A percentile compares a stretch with the other conserved stretches of the same genome.
Evolutionary conservation across 2,113 vertebrate species (phyloP).

Genomic region (Sylvia atricapilla): DNA sequence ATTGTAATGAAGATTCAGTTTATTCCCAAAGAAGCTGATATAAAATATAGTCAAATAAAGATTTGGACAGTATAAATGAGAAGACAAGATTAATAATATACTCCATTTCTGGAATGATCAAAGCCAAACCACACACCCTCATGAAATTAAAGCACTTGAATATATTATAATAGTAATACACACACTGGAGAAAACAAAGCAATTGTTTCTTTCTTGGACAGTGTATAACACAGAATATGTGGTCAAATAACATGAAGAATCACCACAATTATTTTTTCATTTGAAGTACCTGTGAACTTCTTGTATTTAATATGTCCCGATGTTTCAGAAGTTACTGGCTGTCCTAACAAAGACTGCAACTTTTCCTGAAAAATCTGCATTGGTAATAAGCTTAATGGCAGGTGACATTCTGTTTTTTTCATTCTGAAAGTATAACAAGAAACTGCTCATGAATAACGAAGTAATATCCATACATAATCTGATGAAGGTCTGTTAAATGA

Average conservation of each 20-base stretch:
- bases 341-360: conserved; percentile 79
- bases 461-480: not conserved
- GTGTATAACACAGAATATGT: not conserved
- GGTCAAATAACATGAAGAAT: not conserved
- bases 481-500: not conserved
- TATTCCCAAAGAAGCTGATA: not conserved
- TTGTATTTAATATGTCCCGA: conserved; percentile 49
- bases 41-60: not conserved
- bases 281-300: conserved; percentile 76
- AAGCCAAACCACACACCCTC: not conserved
- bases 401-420: conserved; percentile 63
- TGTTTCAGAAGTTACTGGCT: conserved; percentile 53
- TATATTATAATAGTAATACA: not conserved
- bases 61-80: not conserved
- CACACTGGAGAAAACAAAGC: accelerated
- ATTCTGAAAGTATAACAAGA: conserved; percentile 70
- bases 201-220: not conserved
- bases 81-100: not conserved
- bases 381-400: conserved; percentile 80
- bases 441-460: not conserved
- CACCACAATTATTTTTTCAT: not conserved
- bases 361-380: conserved; percentile 83
- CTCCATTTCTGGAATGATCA: not conserved
- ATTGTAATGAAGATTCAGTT: not conserved
- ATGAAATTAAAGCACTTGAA: not conserved